Evolutionary conservation across 1,140 invertebrate genomes (phyloP).

Genomic region (Parapsyche elsis): DNA sequence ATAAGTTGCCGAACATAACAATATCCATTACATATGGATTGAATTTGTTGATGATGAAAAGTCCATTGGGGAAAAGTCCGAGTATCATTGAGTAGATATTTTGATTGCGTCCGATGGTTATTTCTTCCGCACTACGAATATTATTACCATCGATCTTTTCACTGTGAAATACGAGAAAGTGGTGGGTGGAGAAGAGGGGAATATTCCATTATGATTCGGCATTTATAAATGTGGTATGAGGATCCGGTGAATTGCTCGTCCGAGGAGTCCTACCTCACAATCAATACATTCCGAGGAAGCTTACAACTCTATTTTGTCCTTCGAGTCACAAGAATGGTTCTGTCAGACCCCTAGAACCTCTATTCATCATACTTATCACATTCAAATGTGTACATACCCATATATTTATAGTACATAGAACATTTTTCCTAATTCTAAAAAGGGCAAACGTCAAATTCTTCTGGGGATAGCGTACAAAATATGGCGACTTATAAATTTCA

Average conservation of each 20-base stretch:
- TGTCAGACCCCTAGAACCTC: background rate
- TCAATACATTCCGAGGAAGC: slow-evolving; percentile 34
- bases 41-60: too few relatives aligned
- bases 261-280: background rate
- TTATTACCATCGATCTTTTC: background rate
- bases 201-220: background rate
- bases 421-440: background rate
- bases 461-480: background rate
- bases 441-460: background rate
- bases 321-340: background rate
- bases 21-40: too few relatives aligned
- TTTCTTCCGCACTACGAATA: too few relatives aligned
- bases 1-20: too few relatives aligned
- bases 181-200: background rate
- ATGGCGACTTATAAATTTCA: background rate
- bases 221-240: background rate
- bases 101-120: too few relatives aligned
- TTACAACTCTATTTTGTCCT: slow-evolving; percentile 37
- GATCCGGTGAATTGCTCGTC: background rate
- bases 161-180: too few relatives aligned
- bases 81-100: too few relatives aligned
- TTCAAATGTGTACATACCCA: background rate
- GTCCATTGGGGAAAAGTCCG: too few relatives aligned
- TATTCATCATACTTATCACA: too few relatives aligned
- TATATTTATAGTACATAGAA: background rate